These are phyloP conservation scores for Lysandra bellargus DNA, from an alignment of 2,888 invertebrate species.

Conservation along the genomic window DNA sequence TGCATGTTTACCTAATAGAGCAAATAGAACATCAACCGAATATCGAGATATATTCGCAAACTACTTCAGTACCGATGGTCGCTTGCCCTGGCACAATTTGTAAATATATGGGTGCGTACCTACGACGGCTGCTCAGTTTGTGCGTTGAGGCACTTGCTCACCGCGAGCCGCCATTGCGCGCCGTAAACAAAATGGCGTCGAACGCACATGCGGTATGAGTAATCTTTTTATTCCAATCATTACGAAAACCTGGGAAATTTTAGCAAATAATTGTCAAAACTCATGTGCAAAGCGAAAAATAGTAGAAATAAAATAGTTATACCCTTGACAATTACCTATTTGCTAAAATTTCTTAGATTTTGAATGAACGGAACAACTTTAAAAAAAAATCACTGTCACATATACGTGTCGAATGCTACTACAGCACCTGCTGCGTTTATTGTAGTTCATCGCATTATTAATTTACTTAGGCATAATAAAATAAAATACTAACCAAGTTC, in stretches of 20 bases:
- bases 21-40: constrained; percentile 19
- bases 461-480: constrained; percentile 38
- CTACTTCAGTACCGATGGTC: constrained; percentile 38
- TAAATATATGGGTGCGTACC: constrained; percentile 39
- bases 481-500: constrained; percentile 39
- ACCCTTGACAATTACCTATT: constrained; percentile 36
- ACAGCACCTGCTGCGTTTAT: constrained; percentile 20
- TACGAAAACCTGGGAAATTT: constrained; percentile 16
- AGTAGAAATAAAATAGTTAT: constrained; percentile 32
- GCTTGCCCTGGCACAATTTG: constrained; percentile 39
- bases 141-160: constrained; percentile 12
- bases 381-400: constrained; percentile 33
- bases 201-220: constrained; percentile 18
- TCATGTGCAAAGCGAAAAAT: constrained; percentile 13
- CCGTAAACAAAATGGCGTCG: constrained; percentile 18
- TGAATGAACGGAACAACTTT: constrained; percentile 36
- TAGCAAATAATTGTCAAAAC: constrained; percentile 18
- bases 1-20: constrained; percentile 13
- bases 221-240: constrained; percentile 18
- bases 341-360: constrained; percentile 36
- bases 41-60: constrained; percentile 11
- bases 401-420: constrained; percentile 18
- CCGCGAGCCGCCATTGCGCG: constrained; percentile 20
- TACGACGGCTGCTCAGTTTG: constrained; percentile 31
- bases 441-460: constrained; percentile 33